These are phyloP conservation scores for Corydoras maculifer DNA, from an alignment of 2,113 vertebrate species.

Conservation along the genomic window DNA sequence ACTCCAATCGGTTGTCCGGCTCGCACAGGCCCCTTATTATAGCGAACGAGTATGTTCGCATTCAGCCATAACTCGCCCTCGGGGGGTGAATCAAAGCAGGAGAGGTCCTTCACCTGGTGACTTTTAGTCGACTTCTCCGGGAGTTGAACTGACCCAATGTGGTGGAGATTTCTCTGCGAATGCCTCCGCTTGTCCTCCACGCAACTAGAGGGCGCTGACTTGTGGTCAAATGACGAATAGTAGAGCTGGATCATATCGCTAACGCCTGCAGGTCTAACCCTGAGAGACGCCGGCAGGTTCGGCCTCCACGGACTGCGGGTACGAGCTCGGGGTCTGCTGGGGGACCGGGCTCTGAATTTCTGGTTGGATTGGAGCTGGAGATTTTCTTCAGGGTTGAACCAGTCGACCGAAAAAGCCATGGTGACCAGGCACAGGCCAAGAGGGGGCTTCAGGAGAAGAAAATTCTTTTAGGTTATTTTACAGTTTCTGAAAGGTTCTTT, in stretches of 20 bases:
- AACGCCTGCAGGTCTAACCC: constrained; percentile 3
- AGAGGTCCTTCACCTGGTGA: constrained; percentile 34
- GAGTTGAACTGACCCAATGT: constrained; percentile 51
- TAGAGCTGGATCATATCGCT: constrained; percentile 57
- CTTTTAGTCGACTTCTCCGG: constrained; percentile 23
- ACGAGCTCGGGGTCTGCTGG: constrained; percentile 24
- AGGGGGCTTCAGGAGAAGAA: constrained; percentile 46
- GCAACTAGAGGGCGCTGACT: constrained; percentile 44
- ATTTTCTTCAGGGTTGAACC: constrained; percentile 43
- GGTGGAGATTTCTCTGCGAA: constrained; percentile 52
- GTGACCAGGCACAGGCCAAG: constrained; percentile 57
- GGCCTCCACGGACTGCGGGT: constrained; percentile 16
- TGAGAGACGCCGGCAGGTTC: constrained; percentile 16
- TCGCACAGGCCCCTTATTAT: constrained; percentile 52
- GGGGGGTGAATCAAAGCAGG: constrained; percentile 41
- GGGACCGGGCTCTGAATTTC: constrained; percentile 13
- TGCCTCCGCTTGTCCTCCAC: constrained; percentile 38
- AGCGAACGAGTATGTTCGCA: constrained; percentile 53
- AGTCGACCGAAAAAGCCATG: constrained; percentile 52
- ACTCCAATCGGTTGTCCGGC: constrained; percentile 52
- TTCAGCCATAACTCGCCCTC: constrained; percentile 56
- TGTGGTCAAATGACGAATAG: constrained; percentile 48
- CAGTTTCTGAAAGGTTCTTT: too few species aligned
- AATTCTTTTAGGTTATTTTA: too few species aligned
- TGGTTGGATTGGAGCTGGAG: constrained; percentile 28